A percentile compares a stretch with the other conserved stretches of the same genome.
Evolutionary conservation across 1,140 invertebrate genomes (phyloP).

Genomic region (Drosophila equinoxialis): DNA sequence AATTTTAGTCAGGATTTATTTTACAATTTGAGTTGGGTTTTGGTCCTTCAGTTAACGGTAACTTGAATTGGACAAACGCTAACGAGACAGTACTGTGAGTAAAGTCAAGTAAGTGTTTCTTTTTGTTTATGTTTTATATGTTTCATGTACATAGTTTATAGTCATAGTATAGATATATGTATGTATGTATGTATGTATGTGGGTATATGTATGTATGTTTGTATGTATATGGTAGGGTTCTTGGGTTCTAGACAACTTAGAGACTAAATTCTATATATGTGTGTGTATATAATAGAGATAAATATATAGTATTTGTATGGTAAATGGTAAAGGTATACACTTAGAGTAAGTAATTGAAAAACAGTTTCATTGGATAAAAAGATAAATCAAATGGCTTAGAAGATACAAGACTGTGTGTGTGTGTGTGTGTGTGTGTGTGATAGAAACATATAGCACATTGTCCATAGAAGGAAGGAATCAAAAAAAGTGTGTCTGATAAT

Average conservation of each 20-base stretch:
- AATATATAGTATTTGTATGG: conserved; percentile 42
- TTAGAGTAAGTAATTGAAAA: conserved; percentile 6
- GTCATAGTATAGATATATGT: conserved; percentile 14
- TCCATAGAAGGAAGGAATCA: neutral
- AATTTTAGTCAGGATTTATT: conserved; percentile 37
- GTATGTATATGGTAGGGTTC: conserved; percentile 34
- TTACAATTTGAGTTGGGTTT: conserved; percentile 30
- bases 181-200: conserved; percentile 36
- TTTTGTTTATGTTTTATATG: conserved; percentile 22
- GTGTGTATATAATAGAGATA: conserved; percentile 37
- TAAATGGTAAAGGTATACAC: conserved; percentile 30
- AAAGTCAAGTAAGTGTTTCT: conserved; percentile 10
- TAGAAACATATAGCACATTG: neutral
- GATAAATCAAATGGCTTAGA: neutral
- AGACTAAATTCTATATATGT: conserved; percentile 47
- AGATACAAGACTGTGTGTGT: neutral
- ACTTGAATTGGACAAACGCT: conserved; percentile 50
- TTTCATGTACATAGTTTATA: conserved; percentile 1
- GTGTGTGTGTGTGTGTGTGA: neutral
- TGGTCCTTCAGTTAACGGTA: conserved; percentile 17
- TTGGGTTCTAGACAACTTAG: conserved; percentile 65
- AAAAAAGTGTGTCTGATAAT: conserved; percentile 1
- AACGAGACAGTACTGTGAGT: conserved; percentile 45
- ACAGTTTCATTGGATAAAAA: neutral
- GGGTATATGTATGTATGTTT: neutral